Evolutionary conservation across 1,140 invertebrate genomes (phyloP).

Genomic region (Pinna nobilis): DNA sequence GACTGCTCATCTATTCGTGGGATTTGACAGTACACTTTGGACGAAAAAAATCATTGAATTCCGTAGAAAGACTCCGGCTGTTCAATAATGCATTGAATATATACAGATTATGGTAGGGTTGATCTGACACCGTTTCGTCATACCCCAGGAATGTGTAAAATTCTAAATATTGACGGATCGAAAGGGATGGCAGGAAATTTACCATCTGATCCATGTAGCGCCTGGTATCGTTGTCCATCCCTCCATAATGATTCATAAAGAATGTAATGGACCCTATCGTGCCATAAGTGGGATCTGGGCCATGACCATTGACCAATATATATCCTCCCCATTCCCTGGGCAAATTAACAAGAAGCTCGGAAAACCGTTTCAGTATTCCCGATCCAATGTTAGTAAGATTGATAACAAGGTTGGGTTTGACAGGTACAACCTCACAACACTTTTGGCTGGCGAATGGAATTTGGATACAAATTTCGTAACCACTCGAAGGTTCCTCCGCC

Average conservation of each 20-base stretch:
- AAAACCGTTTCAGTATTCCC: background rate
- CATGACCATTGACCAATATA: background rate
- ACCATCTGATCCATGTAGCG: slow-evolving; percentile 12
- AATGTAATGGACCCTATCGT: background rate
- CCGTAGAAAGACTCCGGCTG: background rate
- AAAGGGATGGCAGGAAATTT: slow-evolving; percentile 8
- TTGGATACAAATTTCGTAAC: slow-evolving; percentile 32
- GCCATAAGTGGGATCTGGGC: background rate
- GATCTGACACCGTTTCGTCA: slow-evolving; percentile 3
- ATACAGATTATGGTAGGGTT: background rate
- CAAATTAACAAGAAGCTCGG: background rate
- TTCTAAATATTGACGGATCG: background rate
- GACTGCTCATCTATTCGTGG: background rate
- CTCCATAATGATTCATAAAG: slow-evolving; percentile 33
- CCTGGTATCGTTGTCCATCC: background rate
- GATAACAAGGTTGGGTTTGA: slow-evolving; percentile 4
- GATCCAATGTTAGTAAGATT: background rate
- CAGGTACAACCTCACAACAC: background rate
- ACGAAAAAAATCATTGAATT: background rate
- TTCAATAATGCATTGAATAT: slow-evolving; percentile 21
- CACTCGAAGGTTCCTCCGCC: slow-evolving; percentile 60
- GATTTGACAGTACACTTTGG: background rate
- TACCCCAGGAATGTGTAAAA: slow-evolving; percentile 37
- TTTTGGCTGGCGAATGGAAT: slow-evolving; percentile 37
- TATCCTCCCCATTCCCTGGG: slow-evolving; percentile 40